Evolutionary conservation across 2,113 vertebrate species (phyloP).

Genomic region (Atlantisia rogersi): DNA sequence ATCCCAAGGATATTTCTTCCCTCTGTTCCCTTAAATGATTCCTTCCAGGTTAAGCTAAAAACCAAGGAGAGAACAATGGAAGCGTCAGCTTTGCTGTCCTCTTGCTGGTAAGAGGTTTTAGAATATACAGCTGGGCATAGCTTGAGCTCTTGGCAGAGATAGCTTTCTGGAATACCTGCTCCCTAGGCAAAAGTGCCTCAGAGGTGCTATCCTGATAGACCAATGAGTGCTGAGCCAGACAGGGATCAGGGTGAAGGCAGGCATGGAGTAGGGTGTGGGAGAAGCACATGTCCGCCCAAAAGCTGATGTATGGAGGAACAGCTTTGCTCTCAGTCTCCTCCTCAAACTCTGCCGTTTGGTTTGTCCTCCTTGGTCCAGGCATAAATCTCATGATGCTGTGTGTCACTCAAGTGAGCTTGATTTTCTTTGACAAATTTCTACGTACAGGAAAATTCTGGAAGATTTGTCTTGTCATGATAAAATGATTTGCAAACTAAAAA

Average conservation of each 20-base stretch:
- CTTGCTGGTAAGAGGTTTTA: neutral
- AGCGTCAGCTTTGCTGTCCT: neutral
- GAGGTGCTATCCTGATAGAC: neutral
- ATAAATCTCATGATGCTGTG: neutral
- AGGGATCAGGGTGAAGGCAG: neutral
- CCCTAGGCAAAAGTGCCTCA: neutral
- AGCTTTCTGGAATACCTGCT: neutral
- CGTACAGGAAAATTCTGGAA: neutral
- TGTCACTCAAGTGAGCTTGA: neutral
- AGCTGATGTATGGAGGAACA: neutral
- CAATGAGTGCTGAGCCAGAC: neutral
- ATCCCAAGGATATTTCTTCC: neutral
- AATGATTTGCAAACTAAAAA: neutral
- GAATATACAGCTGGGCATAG: neutral
- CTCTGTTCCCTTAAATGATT: neutral
- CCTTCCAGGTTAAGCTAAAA: neutral
- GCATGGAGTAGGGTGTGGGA: neutral
- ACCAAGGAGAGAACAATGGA: neutral
- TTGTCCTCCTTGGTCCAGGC: neutral
- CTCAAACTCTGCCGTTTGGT: neutral
- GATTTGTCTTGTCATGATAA: neutral
- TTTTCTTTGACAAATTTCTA: neutral
- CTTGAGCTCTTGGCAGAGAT: neutral
- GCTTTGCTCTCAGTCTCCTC: neutral
- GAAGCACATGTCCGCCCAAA: neutral